Percentiles rank a stretch among this genome's conserved stretches.
phyloP scores from a whole-genome alignment of 2,888 invertebrate species.

The Dendrolimus pini region DNA sequence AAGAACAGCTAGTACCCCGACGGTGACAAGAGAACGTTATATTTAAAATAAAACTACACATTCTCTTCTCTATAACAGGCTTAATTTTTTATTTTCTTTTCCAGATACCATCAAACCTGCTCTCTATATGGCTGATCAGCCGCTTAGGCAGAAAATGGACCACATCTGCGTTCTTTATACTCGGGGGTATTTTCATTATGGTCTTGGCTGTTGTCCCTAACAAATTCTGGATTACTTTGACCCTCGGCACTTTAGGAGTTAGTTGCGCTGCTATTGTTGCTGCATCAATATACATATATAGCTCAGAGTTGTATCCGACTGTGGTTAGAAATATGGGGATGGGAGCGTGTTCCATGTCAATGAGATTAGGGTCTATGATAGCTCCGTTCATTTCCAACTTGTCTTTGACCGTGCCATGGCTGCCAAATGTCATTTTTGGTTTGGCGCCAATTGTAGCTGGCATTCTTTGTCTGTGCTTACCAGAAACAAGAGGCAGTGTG shows the following conservation, averaged over 20 bases:
- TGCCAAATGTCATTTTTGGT: conserved; percentile 86
- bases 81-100: conserved; percentile 30
- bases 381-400: conserved; percentile 88
- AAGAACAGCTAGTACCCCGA: too few relatives aligned
- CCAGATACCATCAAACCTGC: conserved; percentile 76
- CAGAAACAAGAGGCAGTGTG: conserved; percentile 83
- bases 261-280: conserved; percentile 88
- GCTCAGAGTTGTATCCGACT: conserved; percentile 92
- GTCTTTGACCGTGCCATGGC: conserved; percentile 65
- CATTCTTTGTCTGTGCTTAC: conserved; percentile 79
- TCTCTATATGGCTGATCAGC: conserved; percentile 76
- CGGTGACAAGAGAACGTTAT: too few relatives aligned
- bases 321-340: conserved; percentile 91
- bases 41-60: too few relatives aligned
- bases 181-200: conserved; percentile 79
- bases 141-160: conserved; percentile 81
- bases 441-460: conserved; percentile 80
- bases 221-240: conserved; percentile 71
- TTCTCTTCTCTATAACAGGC: too few relatives aligned
- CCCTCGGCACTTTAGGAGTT: conserved; percentile 84
- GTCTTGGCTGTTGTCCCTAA: conserved; percentile 73
- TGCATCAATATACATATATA: conserved; percentile 88
- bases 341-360: conserved; percentile 88
- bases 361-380: conserved; percentile 88
- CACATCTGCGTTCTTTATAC: conserved; percentile 72